phyloP scores from a whole-genome alignment of 2,113 vertebrate genomes.

The Hyperopisus bebe region DNA sequence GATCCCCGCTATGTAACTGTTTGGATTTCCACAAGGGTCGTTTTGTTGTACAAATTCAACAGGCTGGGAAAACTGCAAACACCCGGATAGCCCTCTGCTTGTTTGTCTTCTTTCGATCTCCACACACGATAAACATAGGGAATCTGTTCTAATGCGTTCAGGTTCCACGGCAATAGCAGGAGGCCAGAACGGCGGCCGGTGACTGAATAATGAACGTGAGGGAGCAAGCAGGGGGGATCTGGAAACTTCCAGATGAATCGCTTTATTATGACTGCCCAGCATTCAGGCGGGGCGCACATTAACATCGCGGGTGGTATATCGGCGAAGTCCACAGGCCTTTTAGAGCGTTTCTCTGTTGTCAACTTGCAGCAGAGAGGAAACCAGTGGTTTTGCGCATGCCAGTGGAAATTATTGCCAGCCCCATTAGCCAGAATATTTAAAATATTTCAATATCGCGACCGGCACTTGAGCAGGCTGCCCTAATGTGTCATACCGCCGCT shows the following conservation, averaged over 20 bases:
- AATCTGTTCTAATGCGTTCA: conserved; percentile 53
- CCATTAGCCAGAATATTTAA: conserved; percentile 16
- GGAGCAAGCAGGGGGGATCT: conserved; percentile 56
- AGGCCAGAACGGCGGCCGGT: conserved; percentile 43
- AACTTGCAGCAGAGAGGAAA: conserved; percentile 28
- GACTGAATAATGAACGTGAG: conserved; percentile 65
- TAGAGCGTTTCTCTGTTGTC: conserved; percentile 34
- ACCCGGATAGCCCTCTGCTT: no score
- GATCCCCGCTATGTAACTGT: background rate
- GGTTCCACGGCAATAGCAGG: conserved; percentile 46
- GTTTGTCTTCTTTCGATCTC: background rate
- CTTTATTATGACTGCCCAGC: conserved; percentile 64
- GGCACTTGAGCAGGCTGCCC: background rate
- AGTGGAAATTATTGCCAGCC: conserved; percentile 7
- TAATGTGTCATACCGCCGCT: background rate
- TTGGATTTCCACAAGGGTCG: background rate
- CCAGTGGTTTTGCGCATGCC: background rate
- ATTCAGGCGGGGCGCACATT: conserved; percentile 54
- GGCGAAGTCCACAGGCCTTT: conserved; percentile 45
- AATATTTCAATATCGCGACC: background rate
- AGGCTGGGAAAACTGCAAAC: background rate
- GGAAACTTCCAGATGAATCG: conserved; percentile 64
- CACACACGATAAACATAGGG: conserved; percentile 18
- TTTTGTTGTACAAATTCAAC: background rate
- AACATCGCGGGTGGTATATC: conserved; percentile 42